Evolutionary conservation across 2,113 vertebrate species (phyloP).

Genomic region (Gopherus evgoodei): DNA sequence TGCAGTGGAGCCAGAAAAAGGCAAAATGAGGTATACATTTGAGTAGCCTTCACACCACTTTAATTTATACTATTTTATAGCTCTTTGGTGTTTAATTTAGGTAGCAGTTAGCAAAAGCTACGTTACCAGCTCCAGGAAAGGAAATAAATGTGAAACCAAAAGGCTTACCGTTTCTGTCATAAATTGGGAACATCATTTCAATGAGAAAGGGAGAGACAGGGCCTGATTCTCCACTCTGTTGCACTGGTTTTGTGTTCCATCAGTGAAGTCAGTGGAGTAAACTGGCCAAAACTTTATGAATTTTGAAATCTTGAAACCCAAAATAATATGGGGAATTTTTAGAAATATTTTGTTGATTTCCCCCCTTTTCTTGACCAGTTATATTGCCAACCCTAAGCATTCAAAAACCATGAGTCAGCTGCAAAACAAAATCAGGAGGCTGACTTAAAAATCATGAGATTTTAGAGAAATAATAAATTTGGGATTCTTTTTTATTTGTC

Average conservation of each 20-base stretch:
- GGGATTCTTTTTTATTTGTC: not conserved
- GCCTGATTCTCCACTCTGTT: not conserved
- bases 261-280: accelerated
- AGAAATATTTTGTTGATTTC: not conserved
- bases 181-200: not conserved
- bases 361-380: not conserved
- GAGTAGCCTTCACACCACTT: not conserved
- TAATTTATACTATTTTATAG: not conserved
- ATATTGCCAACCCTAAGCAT: not conserved
- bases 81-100: not conserved
- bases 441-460: not conserved
- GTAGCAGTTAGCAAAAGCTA: not conserved
- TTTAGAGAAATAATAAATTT: not conserved
- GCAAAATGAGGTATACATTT: not conserved
- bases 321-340: not conserved
- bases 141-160: not conserved
- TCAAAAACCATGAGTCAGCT: not conserved
- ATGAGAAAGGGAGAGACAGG: not conserved
- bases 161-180: not conserved
- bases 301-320: not conserved
- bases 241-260: not conserved
- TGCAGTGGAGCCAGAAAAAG: not conserved
- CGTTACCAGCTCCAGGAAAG: not conserved
- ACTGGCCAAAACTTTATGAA: not conserved
- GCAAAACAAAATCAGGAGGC: not conserved